Evolutionary conservation across 2,113 vertebrate genomes (phyloP).

Genomic region (Arizona elegans): DNA sequence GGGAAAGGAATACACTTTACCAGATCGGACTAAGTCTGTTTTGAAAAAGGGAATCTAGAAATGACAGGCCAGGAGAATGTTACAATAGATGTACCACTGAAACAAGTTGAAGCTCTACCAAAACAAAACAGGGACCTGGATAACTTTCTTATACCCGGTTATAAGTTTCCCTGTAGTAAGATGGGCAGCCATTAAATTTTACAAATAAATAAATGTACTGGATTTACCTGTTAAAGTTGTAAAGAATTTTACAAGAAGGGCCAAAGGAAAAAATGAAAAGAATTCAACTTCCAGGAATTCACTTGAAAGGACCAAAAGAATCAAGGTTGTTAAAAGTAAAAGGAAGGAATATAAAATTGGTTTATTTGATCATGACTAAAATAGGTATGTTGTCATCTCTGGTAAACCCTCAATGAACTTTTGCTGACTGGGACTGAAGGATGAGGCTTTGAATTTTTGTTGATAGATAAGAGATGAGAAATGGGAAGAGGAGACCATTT

Average conservation of each 20-base stretch:
- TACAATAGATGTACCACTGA: not conserved
- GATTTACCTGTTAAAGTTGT: not conserved
- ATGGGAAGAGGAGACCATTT: not conserved
- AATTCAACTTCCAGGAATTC: not conserved
- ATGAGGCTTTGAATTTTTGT: not conserved
- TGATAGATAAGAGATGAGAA: not conserved
- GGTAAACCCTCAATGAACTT: not conserved
- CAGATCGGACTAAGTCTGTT: not conserved
- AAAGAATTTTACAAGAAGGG: not conserved
- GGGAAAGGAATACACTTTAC: not conserved
- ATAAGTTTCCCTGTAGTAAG: not conserved
- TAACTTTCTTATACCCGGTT: not conserved
- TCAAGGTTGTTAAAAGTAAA: not conserved
- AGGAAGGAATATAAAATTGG: not conserved
- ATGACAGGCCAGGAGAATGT: not conserved
- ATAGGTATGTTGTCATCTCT: not conserved
- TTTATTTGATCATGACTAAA: not conserved
- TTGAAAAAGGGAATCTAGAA: not conserved
- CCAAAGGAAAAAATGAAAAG: not conserved
- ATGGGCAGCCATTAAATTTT: not conserved
- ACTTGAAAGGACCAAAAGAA: not conserved
- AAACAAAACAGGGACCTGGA: not conserved
- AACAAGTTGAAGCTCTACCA: not conserved
- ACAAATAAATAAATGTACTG: not conserved
- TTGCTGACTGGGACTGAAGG: not conserved